phyloP scores from a whole-genome alignment of 2,797 vertebrate species.

The Emys orbicularis region DNA sequence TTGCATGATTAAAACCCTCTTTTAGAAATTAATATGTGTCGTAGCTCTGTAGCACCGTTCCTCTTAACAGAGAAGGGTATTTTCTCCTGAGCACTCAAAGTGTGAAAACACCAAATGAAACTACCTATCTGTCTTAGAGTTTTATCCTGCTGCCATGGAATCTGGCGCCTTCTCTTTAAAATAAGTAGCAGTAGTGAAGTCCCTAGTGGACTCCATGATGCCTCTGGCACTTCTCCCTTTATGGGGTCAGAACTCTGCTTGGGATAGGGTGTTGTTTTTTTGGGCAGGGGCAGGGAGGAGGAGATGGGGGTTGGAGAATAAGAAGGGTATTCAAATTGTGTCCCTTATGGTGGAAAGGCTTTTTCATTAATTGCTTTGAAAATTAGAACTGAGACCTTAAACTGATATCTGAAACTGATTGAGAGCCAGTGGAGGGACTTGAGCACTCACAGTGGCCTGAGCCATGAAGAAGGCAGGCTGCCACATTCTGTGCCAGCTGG shows the following conservation, averaged over 20 bases:
- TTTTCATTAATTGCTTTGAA: not conserved
- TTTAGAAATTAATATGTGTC: constrained; percentile 77
- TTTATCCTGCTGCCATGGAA: constrained; percentile 35
- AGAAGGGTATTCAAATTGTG: not conserved
- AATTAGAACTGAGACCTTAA: not conserved
- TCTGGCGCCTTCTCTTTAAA: not conserved
- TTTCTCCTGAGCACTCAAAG: constrained; percentile 73
- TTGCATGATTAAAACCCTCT: constrained; percentile 78
- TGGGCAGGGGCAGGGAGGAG: not conserved
- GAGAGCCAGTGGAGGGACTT: not conserved
- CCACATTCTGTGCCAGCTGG: rapidly evolving
- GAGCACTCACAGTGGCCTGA: not conserved
- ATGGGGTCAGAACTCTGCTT: not conserved
- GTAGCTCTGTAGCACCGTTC: constrained; percentile 32
- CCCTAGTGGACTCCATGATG: not conserved
- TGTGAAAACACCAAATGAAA: constrained; percentile 67
- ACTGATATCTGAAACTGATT: not conserved
- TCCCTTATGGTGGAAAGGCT: not conserved
- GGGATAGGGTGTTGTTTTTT: not conserved
- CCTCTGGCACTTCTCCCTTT: constrained; percentile 17
- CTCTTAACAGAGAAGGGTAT: constrained; percentile 60
- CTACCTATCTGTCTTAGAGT: constrained; percentile 58
- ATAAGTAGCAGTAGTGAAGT: not conserved
- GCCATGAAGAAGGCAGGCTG: not conserved
- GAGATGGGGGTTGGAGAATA: not conserved